Evolutionary conservation across 2,113 vertebrate species (phyloP), one percentile per base, ranked within the genome.

Genomic region (Saccopteryx leptura): DNA sequence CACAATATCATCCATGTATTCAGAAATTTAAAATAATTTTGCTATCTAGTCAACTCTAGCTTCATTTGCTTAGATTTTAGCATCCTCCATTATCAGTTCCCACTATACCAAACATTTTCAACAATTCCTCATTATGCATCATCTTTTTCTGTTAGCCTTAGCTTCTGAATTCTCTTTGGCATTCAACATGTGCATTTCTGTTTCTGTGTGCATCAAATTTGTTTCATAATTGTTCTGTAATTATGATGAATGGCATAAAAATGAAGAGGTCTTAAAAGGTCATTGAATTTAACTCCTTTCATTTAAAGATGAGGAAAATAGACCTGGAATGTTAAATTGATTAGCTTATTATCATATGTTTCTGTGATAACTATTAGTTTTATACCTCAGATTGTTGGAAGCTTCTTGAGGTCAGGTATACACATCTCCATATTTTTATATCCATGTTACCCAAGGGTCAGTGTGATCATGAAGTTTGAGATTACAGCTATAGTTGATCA

Each of bases 331-430:
- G 18, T 68, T 74, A 33, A 23, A 15, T 48, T 75, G 60, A 46
- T 50, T 75, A 46, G 31, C 7, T 72, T 33, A 4, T 56, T 11
- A 19, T 82, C n/a, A 66, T 50, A 58, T 33, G 50, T 86, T 91
- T 93, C 66, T 94, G n/a, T 71, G 75, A 52, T 75, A 19, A 48
- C 33, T 88, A 7, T 91, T 85, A 46, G 58, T 75, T 90, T 95
- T 76, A 21, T 61, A 5, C 48, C 56, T 92, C 24, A 85, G 23
- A 19, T 24, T 69, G 9, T 65, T 95, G 39, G 74, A 65, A 96
- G 28, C 48, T 86, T 33, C 65, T 61, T 58, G 52, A n/a, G 13
- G 2, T 88, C n/a, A 72, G 4, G 28, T 60, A 26, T 11, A 39
- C 24, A 39, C 7, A 8, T 63, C 56, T 6, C 7, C 88, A 0